Evolutionary conservation across 2,888 invertebrate species (phyloP).

Genomic region (Tenthredo scrophulariae): DNA sequence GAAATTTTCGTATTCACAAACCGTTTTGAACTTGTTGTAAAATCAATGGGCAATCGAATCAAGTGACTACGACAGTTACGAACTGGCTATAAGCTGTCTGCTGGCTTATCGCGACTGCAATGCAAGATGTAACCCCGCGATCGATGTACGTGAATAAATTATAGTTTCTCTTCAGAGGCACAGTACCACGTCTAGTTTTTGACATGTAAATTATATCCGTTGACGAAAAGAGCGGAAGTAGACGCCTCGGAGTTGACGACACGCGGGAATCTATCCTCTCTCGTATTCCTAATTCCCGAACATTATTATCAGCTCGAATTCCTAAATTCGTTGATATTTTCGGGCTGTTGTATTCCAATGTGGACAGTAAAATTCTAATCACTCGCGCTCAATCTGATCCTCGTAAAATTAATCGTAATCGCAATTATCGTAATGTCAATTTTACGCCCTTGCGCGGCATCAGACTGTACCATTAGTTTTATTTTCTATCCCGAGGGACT

Average conservation of each 20-base stretch:
- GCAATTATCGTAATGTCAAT: conserved; percentile 6
- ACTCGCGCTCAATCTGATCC: not conserved
- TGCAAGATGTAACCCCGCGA: not conserved
- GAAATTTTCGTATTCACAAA: not conserved
- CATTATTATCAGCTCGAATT: not conserved
- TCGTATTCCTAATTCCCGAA: not conserved
- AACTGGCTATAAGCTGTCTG: not conserved
- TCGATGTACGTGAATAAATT: conserved; percentile 5
- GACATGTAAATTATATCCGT: not conserved
- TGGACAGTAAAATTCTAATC: not conserved
- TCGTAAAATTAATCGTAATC: conserved; percentile 29
- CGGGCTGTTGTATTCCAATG: not conserved
- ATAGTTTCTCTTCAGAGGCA: not conserved
- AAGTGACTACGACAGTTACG: not conserved
- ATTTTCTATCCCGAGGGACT: not conserved
- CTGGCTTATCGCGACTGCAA: no score
- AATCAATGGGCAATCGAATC: not conserved
- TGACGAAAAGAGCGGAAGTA: not conserved
- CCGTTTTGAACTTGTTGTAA: not conserved
- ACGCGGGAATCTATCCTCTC: not conserved
- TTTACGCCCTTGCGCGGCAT: not conserved
- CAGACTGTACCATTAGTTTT: not conserved
- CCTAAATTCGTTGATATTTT: not conserved
- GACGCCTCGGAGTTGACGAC: not conserved
- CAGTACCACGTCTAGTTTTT: not conserved